These are phyloP conservation scores for Danio rerio DNA, from an alignment of 2,113 vertebrate genomes.

Conservation along the genomic window DNA sequence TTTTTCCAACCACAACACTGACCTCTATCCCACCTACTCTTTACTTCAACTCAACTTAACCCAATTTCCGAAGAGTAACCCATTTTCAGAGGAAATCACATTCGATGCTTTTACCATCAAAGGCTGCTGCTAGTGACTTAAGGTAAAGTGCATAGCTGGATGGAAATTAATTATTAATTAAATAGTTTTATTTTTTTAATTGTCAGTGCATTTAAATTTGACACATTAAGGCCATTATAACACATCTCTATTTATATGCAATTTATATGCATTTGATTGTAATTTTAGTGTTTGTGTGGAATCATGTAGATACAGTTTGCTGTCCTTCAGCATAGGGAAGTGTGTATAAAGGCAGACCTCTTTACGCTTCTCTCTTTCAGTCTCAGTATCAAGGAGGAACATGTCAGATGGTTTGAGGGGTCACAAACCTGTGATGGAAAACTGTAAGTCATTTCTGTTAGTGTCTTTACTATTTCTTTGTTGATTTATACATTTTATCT, in stretches of 20 bases:
- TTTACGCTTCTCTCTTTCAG: constrained; percentile 8
- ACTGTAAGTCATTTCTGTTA: background rate
- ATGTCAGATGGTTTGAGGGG: background rate
- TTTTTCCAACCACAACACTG: constrained; percentile 8
- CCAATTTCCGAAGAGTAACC: background rate
- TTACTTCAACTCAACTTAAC: background rate
- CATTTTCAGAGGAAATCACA: background rate
- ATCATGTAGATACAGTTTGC: background rate
- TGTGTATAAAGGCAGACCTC: constrained; percentile 1
- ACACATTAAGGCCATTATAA: too few relatives aligned
- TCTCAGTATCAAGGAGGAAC: background rate
- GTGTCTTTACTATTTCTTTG: background rate
- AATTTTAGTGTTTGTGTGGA: background rate
- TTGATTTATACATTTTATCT: background rate
- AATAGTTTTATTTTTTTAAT: too few relatives aligned
- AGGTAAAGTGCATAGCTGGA: too few relatives aligned
- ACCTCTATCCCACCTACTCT: background rate
- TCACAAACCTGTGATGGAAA: background rate
- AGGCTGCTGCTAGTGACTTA: too few relatives aligned
- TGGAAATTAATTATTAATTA: too few relatives aligned
- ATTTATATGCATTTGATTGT: too few relatives aligned
- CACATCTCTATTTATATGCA: too few relatives aligned
- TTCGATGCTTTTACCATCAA: background rate
- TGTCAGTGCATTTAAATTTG: too few relatives aligned
- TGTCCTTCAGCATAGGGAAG: background rate